Evolutionary conservation across 2,888 invertebrate species (phyloP).

Genomic region (Atherix ibis): DNA sequence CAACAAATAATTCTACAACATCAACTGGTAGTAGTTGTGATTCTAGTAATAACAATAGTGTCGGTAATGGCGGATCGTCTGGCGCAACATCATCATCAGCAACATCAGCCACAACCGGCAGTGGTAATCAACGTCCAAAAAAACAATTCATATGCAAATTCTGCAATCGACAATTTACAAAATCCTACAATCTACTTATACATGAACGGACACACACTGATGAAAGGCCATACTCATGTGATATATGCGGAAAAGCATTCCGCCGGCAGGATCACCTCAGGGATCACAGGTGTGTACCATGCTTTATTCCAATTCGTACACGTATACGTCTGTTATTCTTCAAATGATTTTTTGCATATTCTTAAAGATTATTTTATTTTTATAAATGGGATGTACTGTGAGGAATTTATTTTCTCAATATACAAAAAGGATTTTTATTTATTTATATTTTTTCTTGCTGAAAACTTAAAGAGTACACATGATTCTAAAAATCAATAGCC

Average conservation of each 20-base stretch:
- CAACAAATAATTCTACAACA: slow-evolving; percentile 6
- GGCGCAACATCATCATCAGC: slow-evolving; percentile 7
- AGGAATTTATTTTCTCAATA: no score
- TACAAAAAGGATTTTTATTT: no score
- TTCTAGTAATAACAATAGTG: not conserved
- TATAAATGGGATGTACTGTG: no score
- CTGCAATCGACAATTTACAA: slow-evolving; percentile 96
- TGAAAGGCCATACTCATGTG: slow-evolving; percentile 93
- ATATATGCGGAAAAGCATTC: slow-evolving; percentile 95
- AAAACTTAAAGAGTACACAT: no score
- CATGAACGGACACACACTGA: slow-evolving; percentile 97
- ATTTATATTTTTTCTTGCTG: no score
- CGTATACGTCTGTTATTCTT: no score
- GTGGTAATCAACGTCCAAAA: slow-evolving; percentile 53
- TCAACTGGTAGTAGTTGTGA: slow-evolving; percentile 5
- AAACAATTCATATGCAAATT: slow-evolving; percentile 98
- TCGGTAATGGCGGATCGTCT: no score
- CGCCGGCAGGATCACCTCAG: slow-evolving; percentile 88
- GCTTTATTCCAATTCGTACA: no score
- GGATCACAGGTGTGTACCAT: slow-evolving; percentile 64
- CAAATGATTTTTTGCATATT: no score
- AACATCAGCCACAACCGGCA: slow-evolving; percentile 15
- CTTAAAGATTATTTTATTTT: no score
- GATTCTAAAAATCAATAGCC: no score
- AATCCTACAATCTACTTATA: slow-evolving; percentile 87